Percentiles rank a stretch among this genome's conserved stretches.
Evolutionary conservation across 2,113 vertebrate genomes (phyloP).

Genomic region (Seriola rivoliana): DNA sequence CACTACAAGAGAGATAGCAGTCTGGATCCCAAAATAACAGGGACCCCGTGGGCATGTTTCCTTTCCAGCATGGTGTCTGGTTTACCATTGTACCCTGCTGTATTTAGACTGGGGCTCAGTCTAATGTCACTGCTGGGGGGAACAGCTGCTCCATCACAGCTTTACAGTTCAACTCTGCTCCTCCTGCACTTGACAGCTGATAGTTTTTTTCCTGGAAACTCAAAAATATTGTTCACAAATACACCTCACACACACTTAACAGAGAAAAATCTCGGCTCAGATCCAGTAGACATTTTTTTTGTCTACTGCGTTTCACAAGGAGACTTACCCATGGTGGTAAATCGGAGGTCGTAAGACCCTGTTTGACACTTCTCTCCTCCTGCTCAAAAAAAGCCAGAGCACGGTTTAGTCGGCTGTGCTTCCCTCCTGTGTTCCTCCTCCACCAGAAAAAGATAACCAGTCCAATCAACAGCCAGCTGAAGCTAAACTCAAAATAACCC

Average conservation of each 20-base stretch:
- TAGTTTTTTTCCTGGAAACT: slow-evolving; percentile 67
- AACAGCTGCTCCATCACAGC: slow-evolving; percentile 80
- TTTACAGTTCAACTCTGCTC: slow-evolving; percentile 71
- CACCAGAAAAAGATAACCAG: slow-evolving; percentile 91
- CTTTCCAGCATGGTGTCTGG: slow-evolving; percentile 74
- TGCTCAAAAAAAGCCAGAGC: slow-evolving; percentile 92
- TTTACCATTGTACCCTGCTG: slow-evolving; percentile 82
- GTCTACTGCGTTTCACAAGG: neutral
- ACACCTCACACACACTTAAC: slow-evolving; percentile 24
- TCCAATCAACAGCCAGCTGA: slow-evolving; percentile 95
- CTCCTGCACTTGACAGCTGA: slow-evolving; percentile 62
- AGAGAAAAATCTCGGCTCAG: neutral
- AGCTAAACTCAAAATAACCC: slow-evolving; percentile 95
- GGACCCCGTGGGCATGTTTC: slow-evolving; percentile 67
- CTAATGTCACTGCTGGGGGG: slow-evolving; percentile 67
- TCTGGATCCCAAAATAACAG: slow-evolving; percentile 78
- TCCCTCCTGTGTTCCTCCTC: slow-evolving; percentile 85
- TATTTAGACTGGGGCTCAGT: slow-evolving; percentile 78
- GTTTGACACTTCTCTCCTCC: slow-evolving; percentile 87
- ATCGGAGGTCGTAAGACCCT: slow-evolving; percentile 86
- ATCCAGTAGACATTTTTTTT: neutral
- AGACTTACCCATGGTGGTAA: slow-evolving; percentile 93
- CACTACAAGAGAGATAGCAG: slow-evolving; percentile 48
- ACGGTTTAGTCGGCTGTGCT: slow-evolving; percentile 84
- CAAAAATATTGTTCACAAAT: slow-evolving; percentile 34